Percentiles rank a stretch among this genome's conserved stretches.
These are phyloP conservation scores for Crambe crambe DNA, from an alignment of 37 sponge, comb jelly and placozoan species.

Conservation along the genomic window DNA sequence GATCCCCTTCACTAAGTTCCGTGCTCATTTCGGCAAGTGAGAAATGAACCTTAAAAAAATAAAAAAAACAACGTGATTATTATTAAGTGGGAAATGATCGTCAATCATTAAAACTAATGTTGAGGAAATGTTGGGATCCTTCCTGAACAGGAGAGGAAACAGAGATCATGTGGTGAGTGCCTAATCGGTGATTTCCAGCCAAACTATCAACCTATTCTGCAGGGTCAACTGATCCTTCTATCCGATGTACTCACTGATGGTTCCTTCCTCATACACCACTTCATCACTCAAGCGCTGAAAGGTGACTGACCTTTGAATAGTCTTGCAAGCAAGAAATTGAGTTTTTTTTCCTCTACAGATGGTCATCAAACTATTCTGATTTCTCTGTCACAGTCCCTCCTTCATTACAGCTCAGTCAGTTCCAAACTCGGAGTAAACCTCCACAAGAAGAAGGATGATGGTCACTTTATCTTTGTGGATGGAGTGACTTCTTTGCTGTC, in stretches of 20 bases:
- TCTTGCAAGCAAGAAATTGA: background rate
- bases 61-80: too few relatives aligned
- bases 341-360: constrained; percentile 33
- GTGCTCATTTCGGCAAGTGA: too few relatives aligned
- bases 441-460: constrained; percentile 3
- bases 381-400: constrained; percentile 57
- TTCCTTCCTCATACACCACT: constrained; percentile 66
- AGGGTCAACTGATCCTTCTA: constrained; percentile 9
- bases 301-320: constrained; percentile 22
- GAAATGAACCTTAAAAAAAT: too few relatives aligned
- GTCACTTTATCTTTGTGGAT: constrained; percentile 64
- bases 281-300: constrained; percentile 67
- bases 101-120: background rate
- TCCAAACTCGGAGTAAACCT: constrained; percentile 68
- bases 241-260: constrained; percentile 33
- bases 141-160: background rate
- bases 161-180: background rate
- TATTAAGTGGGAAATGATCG: background rate
- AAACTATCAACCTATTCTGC: background rate
- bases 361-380: constrained; percentile 50
- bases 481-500: constrained; percentile 48
- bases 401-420: constrained; percentile 57
- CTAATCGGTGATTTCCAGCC: background rate
- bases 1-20: background rate
- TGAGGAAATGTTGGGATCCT: background rate